Conservation (phyloP, 2,888 invertebrate species). For the Pterostichus niger region DNA sequence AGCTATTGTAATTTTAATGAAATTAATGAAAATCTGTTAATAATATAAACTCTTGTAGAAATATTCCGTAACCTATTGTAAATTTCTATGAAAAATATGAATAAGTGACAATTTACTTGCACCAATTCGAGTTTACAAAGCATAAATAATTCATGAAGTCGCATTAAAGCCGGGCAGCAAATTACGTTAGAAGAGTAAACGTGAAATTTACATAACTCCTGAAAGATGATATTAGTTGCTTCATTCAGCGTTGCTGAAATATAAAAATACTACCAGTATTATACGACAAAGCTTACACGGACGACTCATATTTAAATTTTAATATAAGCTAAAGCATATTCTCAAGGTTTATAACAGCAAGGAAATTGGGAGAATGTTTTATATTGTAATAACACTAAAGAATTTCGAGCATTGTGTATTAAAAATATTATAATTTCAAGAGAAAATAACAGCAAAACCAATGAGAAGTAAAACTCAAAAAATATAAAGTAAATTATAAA, state of each 20-base stretch:
- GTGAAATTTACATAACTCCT: background rate
- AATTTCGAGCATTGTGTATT: too few species aligned
- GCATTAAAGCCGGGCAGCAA: background rate
- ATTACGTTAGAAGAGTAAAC: background rate
- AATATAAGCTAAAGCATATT: background rate
- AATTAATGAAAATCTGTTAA: too few species aligned
- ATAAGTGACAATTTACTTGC: background rate
- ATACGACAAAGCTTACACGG: background rate
- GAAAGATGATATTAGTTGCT: conserved; percentile 12
- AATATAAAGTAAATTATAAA: too few species aligned
- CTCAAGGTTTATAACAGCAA: too few species aligned
- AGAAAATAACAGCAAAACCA: too few species aligned
- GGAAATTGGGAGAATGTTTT: too few species aligned
- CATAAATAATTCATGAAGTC: conserved; percentile 10
- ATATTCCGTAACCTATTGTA: too few species aligned
- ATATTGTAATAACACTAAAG: too few species aligned
- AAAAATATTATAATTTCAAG: too few species aligned
- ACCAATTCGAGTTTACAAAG: background rate
- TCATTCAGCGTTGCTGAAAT: background rate
- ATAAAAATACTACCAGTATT: background rate
- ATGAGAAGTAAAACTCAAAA: too few species aligned
- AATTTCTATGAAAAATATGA: background rate
- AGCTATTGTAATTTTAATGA: too few species aligned
- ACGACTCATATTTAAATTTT: background rate
- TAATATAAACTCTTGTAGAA: too few species aligned